These are phyloP conservation scores for Poecilia latipinna DNA, from an alignment of 2,113 vertebrate species.

Conservation along the genomic window DNA sequence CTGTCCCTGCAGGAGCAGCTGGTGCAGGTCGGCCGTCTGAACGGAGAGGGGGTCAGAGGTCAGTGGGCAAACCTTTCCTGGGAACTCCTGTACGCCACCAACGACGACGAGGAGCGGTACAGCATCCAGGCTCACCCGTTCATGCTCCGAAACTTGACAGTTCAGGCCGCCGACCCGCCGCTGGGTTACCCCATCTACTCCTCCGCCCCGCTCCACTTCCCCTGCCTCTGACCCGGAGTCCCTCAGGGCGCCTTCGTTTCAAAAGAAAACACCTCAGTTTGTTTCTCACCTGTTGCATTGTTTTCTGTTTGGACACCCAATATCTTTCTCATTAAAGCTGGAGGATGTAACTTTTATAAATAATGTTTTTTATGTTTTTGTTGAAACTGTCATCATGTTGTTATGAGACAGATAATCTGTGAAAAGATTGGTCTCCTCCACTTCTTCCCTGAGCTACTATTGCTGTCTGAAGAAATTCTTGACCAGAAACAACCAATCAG, in stretches of 20 bases:
- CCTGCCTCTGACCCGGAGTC: slow-evolving; percentile 80
- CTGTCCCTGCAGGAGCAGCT: slow-evolving; percentile 91
- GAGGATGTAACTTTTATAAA: too few relatives aligned
- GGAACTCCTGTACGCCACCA: slow-evolving; percentile 97
- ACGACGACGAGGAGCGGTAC: slow-evolving; percentile 96
- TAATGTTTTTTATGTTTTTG: too few relatives aligned
- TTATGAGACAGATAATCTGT: too few relatives aligned
- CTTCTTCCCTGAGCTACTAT: too few relatives aligned
- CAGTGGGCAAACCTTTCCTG: slow-evolving; percentile 99
- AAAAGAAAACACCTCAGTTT: slow-evolving; percentile 8
- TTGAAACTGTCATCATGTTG: too few relatives aligned
- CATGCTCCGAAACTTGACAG: slow-evolving; percentile 91
- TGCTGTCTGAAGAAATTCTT: too few relatives aligned
- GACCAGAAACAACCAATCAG: too few relatives aligned
- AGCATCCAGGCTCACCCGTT: slow-evolving; percentile 96
- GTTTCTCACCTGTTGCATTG: slow-evolving; percentile 7
- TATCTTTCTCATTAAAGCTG: slow-evolving; percentile 7
- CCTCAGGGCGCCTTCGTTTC: background rate
- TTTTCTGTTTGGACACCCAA: background rate
- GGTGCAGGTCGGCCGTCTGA: slow-evolving; percentile 89
- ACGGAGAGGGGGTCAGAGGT: slow-evolving; percentile 89
- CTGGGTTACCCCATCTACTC: slow-evolving; percentile 96
- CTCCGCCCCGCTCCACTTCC: slow-evolving; percentile 87
- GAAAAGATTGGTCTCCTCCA: too few relatives aligned
- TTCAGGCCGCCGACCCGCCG: slow-evolving; percentile 94